Conservation (phyloP, 2,888 invertebrate genomes). For the Metallyticus violacea region DNA sequence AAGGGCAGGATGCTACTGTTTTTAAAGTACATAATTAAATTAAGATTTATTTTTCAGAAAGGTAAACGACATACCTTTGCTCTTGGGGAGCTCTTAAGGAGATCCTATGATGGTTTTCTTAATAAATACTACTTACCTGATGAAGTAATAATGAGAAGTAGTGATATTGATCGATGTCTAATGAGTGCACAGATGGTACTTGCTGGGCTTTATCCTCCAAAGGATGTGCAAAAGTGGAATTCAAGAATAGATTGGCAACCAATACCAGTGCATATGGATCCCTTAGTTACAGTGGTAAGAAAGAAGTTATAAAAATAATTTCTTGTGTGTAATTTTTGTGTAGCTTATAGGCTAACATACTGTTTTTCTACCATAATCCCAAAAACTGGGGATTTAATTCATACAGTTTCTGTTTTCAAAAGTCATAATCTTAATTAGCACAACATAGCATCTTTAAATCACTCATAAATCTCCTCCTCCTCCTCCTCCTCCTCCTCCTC, state of each 20-base stretch:
- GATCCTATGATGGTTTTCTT: not conserved
- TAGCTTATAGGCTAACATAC: too few species aligned
- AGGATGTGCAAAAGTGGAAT: constrained; percentile 62
- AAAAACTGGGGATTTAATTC: too few species aligned
- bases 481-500: too few species aligned
- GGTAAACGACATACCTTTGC: not conserved
- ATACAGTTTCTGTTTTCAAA: too few species aligned
- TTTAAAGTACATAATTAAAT: too few species aligned
- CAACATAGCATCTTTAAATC: too few species aligned
- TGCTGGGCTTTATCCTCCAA: constrained; percentile 73
- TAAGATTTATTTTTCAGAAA: not conserved
- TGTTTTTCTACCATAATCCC: too few species aligned
- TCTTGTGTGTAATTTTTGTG: too few species aligned
- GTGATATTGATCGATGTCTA: constrained; percentile 77
- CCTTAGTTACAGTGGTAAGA: constrained; percentile 40
- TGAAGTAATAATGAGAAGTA: constrained; percentile 41
- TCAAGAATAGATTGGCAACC: constrained; percentile 74
- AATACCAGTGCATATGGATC: constrained; percentile 77
- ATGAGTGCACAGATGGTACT: constrained; percentile 81
- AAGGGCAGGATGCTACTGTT: too few species aligned
- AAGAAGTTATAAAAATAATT: too few species aligned
- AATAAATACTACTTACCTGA: not conserved
- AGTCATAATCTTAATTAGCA: too few species aligned
- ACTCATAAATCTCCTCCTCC: too few species aligned
- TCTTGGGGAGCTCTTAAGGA: not conserved